Evolutionary conservation across 1,140 invertebrate species (phyloP).

Genomic region (Reticulitermes speratus): DNA sequence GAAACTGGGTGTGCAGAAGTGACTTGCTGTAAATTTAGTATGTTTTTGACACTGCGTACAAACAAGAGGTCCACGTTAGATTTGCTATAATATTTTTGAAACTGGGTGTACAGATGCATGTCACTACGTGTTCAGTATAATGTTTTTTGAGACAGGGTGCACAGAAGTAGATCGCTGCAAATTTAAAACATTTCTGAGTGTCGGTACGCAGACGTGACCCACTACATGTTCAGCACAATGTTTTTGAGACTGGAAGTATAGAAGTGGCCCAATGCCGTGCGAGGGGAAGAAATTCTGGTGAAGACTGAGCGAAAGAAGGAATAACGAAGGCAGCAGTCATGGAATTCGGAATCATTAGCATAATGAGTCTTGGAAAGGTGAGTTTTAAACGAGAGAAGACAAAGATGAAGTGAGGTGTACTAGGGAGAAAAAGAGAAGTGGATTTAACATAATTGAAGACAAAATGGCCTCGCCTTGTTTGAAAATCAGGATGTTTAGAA

Average conservation of each 20-base stretch:
- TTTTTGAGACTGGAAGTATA: background rate
- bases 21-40: too few species aligned
- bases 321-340: background rate
- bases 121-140: too few species aligned
- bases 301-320: too few species aligned
- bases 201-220: too few species aligned
- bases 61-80: too few species aligned
- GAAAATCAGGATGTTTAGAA: background rate
- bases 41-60: too few species aligned
- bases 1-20: too few species aligned
- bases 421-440: background rate
- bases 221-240: background rate
- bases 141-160: too few species aligned
- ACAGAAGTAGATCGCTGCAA: too few species aligned
- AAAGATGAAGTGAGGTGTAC: background rate
- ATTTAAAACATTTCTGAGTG: too few species aligned
- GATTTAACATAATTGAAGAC: constrained; percentile 7
- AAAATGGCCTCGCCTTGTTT: constrained; percentile 14
- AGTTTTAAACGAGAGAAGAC: background rate
- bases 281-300: background rate
- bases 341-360: constrained; percentile 11
- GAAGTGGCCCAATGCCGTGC: background rate
- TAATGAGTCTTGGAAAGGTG: constrained; percentile 6
- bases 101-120: too few species aligned
- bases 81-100: too few species aligned